Percentiles rank a stretch among this genome's conserved stretches.
Evolutionary conservation across 2,888 invertebrate species (phyloP).

Genomic region (Lobophora halterata): DNA sequence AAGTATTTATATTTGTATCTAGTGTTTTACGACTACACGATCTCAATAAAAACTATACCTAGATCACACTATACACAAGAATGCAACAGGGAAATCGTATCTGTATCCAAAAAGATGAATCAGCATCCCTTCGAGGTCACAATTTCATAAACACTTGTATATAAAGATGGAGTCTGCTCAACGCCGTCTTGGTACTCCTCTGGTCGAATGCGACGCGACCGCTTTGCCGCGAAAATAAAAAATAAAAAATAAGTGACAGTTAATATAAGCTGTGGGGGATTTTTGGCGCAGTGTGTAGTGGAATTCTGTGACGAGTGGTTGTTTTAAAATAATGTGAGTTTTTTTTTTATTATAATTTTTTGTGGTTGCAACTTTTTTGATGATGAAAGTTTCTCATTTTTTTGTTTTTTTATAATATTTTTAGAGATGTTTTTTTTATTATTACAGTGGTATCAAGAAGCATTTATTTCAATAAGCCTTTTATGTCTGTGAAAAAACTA

Average conservation of each 20-base stretch:
- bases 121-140: constrained; percentile 8
- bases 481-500: too few relatives aligned
- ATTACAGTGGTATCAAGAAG: too few relatives aligned
- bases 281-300: constrained; percentile 24
- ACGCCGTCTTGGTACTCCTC: constrained; percentile 8
- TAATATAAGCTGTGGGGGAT: constrained; percentile 26
- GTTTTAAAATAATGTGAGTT: constrained; percentile 28
- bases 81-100: constrained; percentile 6
- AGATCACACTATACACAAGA: too few relatives aligned
- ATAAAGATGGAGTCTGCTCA: constrained; percentile 1
- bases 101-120: constrained; percentile 2
- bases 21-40: too few relatives aligned
- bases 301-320: constrained; percentile 28
- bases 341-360: constrained; percentile 11
- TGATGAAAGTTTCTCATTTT: not conserved
- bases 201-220: not conserved
- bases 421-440: not conserved
- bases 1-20: too few relatives aligned
- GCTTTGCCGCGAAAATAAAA: constrained; percentile 6
- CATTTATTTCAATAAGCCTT: too few relatives aligned
- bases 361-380: not conserved
- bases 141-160: constrained; percentile 15
- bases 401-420: not conserved
- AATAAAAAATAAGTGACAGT: constrained; percentile 9
- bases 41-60: too few relatives aligned